Evolutionary conservation across 1,140 invertebrate genomes (phyloP), one percentile per base, ranked within the genome.

Genomic region (Phenacoccus solenopsis): DNA sequence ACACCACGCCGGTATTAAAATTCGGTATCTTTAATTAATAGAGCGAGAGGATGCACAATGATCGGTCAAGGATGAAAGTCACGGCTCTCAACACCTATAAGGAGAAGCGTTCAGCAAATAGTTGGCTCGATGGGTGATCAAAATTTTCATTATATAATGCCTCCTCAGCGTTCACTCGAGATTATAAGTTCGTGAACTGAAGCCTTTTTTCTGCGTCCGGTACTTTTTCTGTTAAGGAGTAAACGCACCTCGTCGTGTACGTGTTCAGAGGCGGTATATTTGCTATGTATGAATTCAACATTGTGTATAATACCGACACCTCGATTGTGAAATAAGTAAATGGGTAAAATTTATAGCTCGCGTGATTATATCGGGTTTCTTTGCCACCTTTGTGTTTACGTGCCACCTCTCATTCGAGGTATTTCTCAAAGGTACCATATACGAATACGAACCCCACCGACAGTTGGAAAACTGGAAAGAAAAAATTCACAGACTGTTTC

Each of bases 21-120:
- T 49, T 49, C 38, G 38, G 38, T 49, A 49, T 49, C 38, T 49
- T 49, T 49, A 49, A 49, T 49, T 49, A 49, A 49, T 49, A 49
- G 38, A 49, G 38, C 38, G 16, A 9, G 12, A n/a, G 20, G 38
- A 49, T 16, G 13, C 38, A 49, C 38, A 2, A n/a, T 49, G 38
- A 49, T 49, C 38, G 38, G 38, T 49, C 38, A 49, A 49, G 38
- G 38, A 49, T 49, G 38, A 49, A 49, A 49, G 38, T 49, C 38
- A 49, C 16, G 38, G 38, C 30, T 32, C 5, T 32, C n/a, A n/a
- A 32, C 13, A 32, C 30, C 30, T 32, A 32, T 13, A n/a, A n/a
- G n/a, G n/a, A n/a, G n/a, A n/a, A n/a, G n/a, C 38, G 38, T 49
- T n/a, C 5, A n/a, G 38, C 38, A 49, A 49, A 49, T 49, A 49